Percentiles rank a stretch among this genome's conserved stretches.
phyloP scores from a whole-genome alignment of 2,113 vertebrate species.

The Antidorcas marsupialis region DNA sequence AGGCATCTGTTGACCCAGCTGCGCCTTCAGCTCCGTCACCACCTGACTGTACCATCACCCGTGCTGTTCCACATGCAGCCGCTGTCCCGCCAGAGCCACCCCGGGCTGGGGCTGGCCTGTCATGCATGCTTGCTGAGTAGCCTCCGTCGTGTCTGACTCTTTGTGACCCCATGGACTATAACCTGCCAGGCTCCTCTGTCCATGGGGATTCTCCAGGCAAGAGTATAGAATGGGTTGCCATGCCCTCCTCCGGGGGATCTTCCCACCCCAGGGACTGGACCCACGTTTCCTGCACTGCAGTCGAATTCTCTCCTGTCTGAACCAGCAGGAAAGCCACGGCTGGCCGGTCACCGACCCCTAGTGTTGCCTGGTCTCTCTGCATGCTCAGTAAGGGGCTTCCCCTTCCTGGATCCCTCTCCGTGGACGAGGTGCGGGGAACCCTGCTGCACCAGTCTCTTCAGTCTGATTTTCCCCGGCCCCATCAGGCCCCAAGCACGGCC shows the following conservation, averaged over 20 bases:
- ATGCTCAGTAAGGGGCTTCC: background rate
- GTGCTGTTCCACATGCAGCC: fast-evolving
- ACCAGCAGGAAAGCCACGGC: background rate
- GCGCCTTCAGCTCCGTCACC: background rate
- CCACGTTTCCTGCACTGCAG: background rate
- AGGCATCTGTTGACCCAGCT: background rate
- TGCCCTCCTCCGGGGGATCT: background rate
- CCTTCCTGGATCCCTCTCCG: background rate
- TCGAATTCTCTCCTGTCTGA: background rate
- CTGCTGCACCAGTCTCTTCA: background rate
- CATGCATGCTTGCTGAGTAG: background rate
- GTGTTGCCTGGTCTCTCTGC: background rate
- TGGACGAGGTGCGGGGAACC: background rate
- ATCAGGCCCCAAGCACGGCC: background rate
- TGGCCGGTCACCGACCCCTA: background rate
- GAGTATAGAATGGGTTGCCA: background rate
- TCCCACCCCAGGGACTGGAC: background rate
- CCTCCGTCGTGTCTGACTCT: background rate
- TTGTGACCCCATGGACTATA: background rate
- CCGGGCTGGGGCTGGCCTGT: background rate
- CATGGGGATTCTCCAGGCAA: background rate
- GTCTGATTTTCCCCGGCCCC: background rate
- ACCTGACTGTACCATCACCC: background rate
- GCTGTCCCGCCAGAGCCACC: background rate
- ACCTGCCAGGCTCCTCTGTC: background rate